Base-by-base conservation (phyloP, 2,888 invertebrate species). In the Euproctis similis region DNA sequence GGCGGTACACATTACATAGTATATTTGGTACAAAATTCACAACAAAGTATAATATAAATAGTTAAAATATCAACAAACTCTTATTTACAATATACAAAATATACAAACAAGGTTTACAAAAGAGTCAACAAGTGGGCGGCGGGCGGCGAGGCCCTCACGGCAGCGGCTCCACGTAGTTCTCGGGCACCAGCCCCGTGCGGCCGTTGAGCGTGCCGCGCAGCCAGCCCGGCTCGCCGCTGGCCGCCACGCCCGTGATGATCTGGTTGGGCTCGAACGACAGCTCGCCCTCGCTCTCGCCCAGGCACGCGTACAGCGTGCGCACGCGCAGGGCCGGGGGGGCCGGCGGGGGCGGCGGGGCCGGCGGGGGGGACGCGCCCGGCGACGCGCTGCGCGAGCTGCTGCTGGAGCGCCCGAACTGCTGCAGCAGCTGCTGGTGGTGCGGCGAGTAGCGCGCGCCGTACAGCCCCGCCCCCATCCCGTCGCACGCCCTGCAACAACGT, bases 211-310 rank as follows among this genome's bases (percentile, higher is more conserved):
- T 93, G 43, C 98, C 98, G 73, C 97, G 96, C 60, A 98, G 86
- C 98, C 98, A 98, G 51, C 98, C 98, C 10, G 97, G 97, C 82
- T 98, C 98, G 62, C 93, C 91, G 12, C 97, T 97, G 47, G 90
- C 88, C 85, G 86, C 82, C 96, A 98, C 97, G 87, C 97, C 95
- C 40, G 94, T 95, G 59, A 98, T 96, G 59, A 98, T 96, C 88
- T 97, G 95, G 88, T 98, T 98, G 42, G 98, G 97, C 86, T 97
- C 96, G 86, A 98, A 98, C 13, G 97, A 97, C 50, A 98, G 86
- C 87, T 98, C 98, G 42, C 96, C 95, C 65, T 96, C 96, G 78
- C 96, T 95, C 85, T 97, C 98, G 30, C 97, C 98, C 49, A 96
- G 88, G 72, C 98, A 98, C 28, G 96, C 94, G 82, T 97, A 98